Evolutionary conservation across 2,113 vertebrate genomes (phyloP).

Genomic region (Leucosticte australis): DNA sequence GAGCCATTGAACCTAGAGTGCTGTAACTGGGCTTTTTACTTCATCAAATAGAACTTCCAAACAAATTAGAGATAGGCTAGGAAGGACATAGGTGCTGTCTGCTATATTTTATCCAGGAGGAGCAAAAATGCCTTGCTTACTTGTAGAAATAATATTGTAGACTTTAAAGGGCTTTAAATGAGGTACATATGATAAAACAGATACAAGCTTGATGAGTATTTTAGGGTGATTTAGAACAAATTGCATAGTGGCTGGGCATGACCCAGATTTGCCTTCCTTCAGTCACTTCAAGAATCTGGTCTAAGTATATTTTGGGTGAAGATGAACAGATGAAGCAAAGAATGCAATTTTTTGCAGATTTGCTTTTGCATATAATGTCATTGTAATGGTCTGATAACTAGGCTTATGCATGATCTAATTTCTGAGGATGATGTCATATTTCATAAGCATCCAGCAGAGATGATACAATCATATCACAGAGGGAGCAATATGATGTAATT

Average conservation of each 20-base stretch:
- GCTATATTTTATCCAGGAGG: not conserved
- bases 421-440: slow-evolving; percentile 58
- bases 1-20: slow-evolving; percentile 49
- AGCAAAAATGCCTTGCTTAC: not conserved
- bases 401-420: not conserved
- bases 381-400: not conserved
- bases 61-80: slow-evolving; percentile 10
- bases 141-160: not conserved
- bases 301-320: not conserved
- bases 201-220: fast-evolving
- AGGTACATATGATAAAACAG: not conserved
- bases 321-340: not conserved
- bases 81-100: not conserved
- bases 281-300: not conserved
- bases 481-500: slow-evolving; percentile 36
- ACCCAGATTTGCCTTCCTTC: not conserved
- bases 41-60: slow-evolving; percentile 33
- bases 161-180: not conserved
- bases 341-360: not conserved
- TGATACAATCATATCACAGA: slow-evolving; percentile 45
- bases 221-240: not conserved
- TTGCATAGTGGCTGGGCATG: not conserved
- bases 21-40: slow-evolving; percentile 36
- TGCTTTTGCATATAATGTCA: not conserved
- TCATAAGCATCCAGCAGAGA: slow-evolving; percentile 40